Conservation (phyloP, 1,140 invertebrate genomes). For the Hypothenemus hampei region DNA sequence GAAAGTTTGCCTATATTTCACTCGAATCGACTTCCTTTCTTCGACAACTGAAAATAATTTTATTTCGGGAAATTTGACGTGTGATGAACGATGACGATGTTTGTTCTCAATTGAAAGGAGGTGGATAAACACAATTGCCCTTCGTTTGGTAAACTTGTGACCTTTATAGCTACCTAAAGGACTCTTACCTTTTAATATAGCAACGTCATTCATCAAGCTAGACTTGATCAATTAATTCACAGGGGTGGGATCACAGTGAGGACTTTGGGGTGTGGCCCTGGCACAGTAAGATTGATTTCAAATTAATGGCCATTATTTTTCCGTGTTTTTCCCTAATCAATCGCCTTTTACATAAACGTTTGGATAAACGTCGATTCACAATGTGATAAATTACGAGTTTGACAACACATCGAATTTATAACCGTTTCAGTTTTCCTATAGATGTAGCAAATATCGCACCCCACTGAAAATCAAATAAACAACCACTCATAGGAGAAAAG, state of each 20-base stretch:
- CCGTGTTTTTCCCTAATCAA: background rate
- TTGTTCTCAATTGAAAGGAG: too few relatives aligned
- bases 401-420: too few relatives aligned
- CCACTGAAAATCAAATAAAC: slow-evolving; percentile 5
- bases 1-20: too few relatives aligned
- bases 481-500: slow-evolving; percentile 5
- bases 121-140: slow-evolving; percentile 10
- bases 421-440: too few relatives aligned
- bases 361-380: too few relatives aligned
- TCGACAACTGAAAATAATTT: too few relatives aligned
- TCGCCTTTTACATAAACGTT: too few relatives aligned
- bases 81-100: too few relatives aligned
- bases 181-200: slow-evolving; percentile 9
- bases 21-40: too few relatives aligned
- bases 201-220: slow-evolving; percentile 7
- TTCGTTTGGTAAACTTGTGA: slow-evolving; percentile 13
- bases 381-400: too few relatives aligned
- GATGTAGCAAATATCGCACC: background rate
- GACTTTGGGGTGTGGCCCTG: too few relatives aligned
- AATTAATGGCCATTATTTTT: background rate
- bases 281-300: background rate
- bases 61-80: too few relatives aligned
- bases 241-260: background rate
- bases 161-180: slow-evolving; percentile 7
- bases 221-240: slow-evolving; percentile 3